Base-by-base conservation (phyloP, 2,888 invertebrate genomes). In the Patella caerulea region DNA sequence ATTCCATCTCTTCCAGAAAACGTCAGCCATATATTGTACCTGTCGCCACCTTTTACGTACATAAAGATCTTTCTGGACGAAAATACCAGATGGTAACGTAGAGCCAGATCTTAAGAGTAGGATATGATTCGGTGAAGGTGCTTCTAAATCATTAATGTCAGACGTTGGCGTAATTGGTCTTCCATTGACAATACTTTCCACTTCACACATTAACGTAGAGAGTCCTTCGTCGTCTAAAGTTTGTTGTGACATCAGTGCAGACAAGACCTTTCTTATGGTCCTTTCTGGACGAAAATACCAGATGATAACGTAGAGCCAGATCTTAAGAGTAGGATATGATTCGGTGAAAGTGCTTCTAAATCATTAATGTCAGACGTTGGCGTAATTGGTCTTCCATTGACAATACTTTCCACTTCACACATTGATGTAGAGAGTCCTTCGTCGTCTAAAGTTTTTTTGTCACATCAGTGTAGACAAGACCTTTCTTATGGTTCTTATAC, bases 81-180 rank as follows among this genome's bases (percentile, higher is more conserved):
- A 81, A 56, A 72, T 72, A 19, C 80, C 80, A 15, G 82, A 79
- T 53, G 79, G 81, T 29, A 75, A 45, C 12, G 17, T 19, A n/a
- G 70, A 15, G 14, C 71, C 75, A 4, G 72, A 24, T 45, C 55
- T 34, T 15, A 79, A 53, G 24, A 74, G 34, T 14, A 82, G 74
- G n/a, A 82, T 34, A 15, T 81, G 77, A 69, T 79, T 77, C 52
- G 82, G 82, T 14, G 81, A 79, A 17, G 79, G 59, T 15, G 76
- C 74, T 19, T 65, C 45, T 45, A 79, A 53, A 56, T 81, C 81
- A 71, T 70, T 59, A 14, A 76, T 55, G 72, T 77, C 69, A 34
- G 75, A 75, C 29, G 73, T 24, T 45, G 24, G 52, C 24, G 81
- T 73, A 17, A 82, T 53, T 14, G 81, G 82, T 52, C 78, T 19